These are phyloP conservation scores for Aegithalos caudatus DNA, from an alignment of 2,113 vertebrate species.

Conservation along the genomic window DNA sequence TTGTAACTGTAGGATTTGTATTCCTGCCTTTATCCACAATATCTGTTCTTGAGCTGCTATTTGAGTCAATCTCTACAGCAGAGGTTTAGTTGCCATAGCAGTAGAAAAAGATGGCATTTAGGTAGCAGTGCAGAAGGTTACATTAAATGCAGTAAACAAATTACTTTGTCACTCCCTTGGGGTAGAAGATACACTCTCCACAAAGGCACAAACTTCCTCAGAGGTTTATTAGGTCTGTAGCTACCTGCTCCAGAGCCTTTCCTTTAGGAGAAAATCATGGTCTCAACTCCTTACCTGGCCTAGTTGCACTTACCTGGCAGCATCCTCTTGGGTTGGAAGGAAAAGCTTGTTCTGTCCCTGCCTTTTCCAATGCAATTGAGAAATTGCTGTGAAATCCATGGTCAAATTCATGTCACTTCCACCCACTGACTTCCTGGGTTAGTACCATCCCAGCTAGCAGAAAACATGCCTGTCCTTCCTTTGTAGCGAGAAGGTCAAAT, in stretches of 20 bases:
- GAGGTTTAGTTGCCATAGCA: neutral
- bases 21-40: neutral
- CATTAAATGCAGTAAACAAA: neutral
- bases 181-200: neutral
- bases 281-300: neutral
- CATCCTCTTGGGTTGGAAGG: neutral
- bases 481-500: neutral
- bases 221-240: neutral
- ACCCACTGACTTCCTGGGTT: neutral
- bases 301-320: neutral
- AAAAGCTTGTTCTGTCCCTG: neutral
- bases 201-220: neutral
- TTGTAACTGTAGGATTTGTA: neutral
- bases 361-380: neutral
- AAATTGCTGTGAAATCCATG: neutral
- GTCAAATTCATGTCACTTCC: neutral
- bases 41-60: neutral
- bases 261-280: neutral
- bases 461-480: neutral
- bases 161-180: neutral
- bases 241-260: neutral
- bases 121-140: neutral
- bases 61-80: neutral
- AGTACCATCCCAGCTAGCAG: neutral
- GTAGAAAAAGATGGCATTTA: neutral